These are phyloP conservation scores for Lasioglossum leucozonium DNA, from an alignment of 2,888 invertebrate genomes.

Conservation along the genomic window DNA sequence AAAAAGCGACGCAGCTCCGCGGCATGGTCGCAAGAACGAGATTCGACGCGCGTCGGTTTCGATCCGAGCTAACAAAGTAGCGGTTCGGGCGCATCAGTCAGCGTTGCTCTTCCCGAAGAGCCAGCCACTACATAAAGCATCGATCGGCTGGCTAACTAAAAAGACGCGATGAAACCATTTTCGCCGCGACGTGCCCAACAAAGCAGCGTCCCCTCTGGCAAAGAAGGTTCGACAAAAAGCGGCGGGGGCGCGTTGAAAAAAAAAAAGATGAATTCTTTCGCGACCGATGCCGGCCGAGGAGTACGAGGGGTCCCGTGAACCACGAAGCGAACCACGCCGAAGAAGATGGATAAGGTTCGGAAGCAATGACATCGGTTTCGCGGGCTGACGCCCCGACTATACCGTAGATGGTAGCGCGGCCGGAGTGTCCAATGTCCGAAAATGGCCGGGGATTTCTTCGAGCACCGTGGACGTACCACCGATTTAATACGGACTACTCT, in stretches of 20 bases:
- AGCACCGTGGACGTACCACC: constrained; percentile 56
- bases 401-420: constrained; percentile 76
- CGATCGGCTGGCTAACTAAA: not conserved
- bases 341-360: constrained; percentile 69
- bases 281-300: not conserved
- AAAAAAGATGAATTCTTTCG: not conserved
- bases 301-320: not conserved
- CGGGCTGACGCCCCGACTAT: constrained; percentile 75
- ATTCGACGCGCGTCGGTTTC: not conserved
- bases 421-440: constrained; percentile 75
- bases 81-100: not conserved
- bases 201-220: not conserved
- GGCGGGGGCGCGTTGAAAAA: not conserved
- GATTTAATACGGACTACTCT: constrained; percentile 70
- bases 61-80: not conserved
- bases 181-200: constrained; percentile 13
- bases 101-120: not conserved
- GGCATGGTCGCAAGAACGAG: not conserved
- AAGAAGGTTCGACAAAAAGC: constrained; percentile 33
- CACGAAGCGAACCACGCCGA: constrained; percentile 31
- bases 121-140: not conserved
- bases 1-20: not conserved
- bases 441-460: constrained; percentile 79
- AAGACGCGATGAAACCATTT: constrained; percentile 17
- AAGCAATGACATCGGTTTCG: constrained; percentile 72